These are phyloP conservation scores for Sapayoa aenigma DNA, from an alignment of 2,113 vertebrate species.

Conservation along the genomic window DNA sequence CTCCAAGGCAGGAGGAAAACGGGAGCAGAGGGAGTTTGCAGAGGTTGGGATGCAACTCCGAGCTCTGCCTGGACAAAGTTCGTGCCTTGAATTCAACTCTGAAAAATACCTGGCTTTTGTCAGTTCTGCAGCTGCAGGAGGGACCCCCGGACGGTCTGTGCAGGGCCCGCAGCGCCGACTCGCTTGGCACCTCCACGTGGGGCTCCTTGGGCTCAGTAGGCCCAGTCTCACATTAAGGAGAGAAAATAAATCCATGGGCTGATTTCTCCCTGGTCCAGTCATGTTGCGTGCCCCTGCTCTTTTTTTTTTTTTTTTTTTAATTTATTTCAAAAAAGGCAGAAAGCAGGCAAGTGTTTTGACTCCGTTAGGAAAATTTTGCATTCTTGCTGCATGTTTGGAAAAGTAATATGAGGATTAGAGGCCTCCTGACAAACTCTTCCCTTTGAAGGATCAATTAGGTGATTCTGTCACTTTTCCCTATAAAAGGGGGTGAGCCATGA, in stretches of 20 bases:
- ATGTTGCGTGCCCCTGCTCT: neutral
- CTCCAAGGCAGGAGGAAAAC: neutral
- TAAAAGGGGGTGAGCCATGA: neutral
- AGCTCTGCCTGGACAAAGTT: conserved; percentile 8
- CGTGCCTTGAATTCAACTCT: neutral
- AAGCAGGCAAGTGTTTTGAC: neutral
- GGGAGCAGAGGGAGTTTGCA: neutral
- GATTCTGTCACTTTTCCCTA: conserved; percentile 31
- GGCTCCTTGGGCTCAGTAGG: conserved; percentile 32
- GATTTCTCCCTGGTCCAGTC: neutral
- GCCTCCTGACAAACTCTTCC: conserved; percentile 56
- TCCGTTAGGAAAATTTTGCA: conserved; percentile 24
- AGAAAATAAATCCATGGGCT: conserved; percentile 19
- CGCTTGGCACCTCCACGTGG: neutral
- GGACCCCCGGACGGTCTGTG: neutral
- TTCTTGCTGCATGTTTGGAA: conserved; percentile 54
- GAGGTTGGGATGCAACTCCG: neutral
- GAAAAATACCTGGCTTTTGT: neutral
- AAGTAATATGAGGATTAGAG: conserved; percentile 46
- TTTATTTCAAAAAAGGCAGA: neutral
- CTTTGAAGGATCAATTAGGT: conserved; percentile 29
- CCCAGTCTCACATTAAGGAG: conserved; percentile 1
- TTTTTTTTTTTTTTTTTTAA: neutral
- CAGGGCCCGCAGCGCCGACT: neutral
- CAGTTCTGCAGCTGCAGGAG: neutral